These are phyloP conservation scores for Cheirogaleus medius DNA, from an alignment of 2,113 vertebrate species.

Conservation along the genomic window DNA sequence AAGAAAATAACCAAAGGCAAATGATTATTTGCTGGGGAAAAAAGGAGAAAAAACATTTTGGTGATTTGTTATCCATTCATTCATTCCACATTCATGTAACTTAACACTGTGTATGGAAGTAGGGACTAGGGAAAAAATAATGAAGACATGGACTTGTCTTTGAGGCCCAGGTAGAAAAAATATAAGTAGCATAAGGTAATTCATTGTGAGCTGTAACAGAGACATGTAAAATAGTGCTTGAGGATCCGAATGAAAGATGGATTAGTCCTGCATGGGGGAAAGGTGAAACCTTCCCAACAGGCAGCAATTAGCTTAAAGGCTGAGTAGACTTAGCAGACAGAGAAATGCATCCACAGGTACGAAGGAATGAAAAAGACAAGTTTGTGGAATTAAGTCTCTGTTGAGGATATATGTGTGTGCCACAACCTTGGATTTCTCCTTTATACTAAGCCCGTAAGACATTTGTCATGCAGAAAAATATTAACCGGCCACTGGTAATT, in stretches of 20 bases:
- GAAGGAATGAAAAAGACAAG: neutral
- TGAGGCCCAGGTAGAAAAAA: neutral
- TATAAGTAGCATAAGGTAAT: neutral
- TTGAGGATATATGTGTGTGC: neutral
- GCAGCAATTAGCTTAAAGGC: conserved; percentile 18
- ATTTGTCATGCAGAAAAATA: neutral
- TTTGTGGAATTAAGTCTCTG: neutral
- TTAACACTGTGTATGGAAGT: neutral
- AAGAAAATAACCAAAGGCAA: neutral
- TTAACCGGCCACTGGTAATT: neutral
- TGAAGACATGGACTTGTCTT: neutral
- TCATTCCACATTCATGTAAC: neutral
- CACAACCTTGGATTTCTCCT: neutral
- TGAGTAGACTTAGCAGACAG: neutral
- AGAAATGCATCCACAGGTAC: neutral
- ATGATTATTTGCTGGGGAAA: neutral
- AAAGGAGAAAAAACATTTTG: neutral
- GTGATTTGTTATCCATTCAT: neutral
- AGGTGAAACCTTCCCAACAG: neutral
- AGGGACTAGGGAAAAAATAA: neutral
- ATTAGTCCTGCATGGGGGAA: neutral
- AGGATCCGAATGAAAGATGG: neutral
- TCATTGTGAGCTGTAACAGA: neutral
- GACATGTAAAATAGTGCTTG: neutral
- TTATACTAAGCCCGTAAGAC: neutral